A percentile compares a stretch with the other conserved stretches of the same genome.
phyloP scores from a whole-genome alignment of 2,113 vertebrate genomes.

The Dromaius novaehollandiae region DNA sequence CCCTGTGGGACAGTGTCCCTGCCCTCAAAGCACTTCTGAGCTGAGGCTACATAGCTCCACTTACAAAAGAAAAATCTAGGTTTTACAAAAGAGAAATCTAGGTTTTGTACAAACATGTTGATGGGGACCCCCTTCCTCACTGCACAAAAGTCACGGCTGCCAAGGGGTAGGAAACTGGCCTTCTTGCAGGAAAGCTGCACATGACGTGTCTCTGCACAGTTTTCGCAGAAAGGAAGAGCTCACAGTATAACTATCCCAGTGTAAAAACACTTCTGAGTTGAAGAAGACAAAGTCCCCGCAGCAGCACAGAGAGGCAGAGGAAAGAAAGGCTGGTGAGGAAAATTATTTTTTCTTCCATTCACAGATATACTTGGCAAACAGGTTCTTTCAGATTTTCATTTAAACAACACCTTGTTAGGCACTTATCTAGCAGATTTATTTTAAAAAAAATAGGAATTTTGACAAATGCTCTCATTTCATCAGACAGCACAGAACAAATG shows the following conservation, averaged over 20 bases:
- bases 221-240: background rate
- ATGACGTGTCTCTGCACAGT: background rate
- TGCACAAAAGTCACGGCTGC: background rate
- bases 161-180: background rate
- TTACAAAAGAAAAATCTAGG: background rate
- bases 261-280: background rate
- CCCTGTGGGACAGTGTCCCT: rapidly evolving
- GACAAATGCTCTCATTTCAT: background rate
- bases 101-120: background rate
- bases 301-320: background rate
- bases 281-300: background rate
- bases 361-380: background rate
- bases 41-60: background rate
- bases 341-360: background rate
- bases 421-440: background rate
- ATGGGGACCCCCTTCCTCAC: background rate
- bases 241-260: background rate
- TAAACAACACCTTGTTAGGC: background rate
- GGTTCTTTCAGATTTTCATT: background rate
- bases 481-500: background rate
- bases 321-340: background rate
- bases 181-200: background rate
- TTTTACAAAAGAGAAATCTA: background rate
- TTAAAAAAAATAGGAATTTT: background rate
- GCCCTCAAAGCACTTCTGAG: background rate